Evolutionary conservation across 2,113 vertebrate genomes (phyloP).

Genomic region (Eonycteris spelaea): DNA sequence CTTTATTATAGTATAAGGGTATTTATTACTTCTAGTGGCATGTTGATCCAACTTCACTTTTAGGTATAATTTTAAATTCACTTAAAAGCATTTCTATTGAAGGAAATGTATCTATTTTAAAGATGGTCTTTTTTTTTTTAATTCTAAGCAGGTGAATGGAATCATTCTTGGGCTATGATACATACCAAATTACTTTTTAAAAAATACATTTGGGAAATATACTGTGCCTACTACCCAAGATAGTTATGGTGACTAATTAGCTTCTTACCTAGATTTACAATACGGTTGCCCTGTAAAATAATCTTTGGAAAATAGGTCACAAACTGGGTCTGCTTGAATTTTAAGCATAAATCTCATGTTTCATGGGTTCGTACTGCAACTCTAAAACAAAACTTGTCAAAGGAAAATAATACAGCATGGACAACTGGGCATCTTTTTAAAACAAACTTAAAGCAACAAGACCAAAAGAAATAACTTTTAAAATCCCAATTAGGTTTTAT

Average conservation of each 20-base stretch:
- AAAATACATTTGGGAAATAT: slow-evolving; percentile 47
- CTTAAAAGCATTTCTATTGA: not conserved
- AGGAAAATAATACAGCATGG: not conserved
- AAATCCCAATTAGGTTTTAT: no score
- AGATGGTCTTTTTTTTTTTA: not conserved
- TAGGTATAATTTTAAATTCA: slow-evolving; percentile 37
- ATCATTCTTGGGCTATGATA: not conserved
- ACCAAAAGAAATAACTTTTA: no score
- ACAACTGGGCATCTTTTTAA: not conserved
- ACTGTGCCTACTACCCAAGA: slow-evolving; percentile 21
- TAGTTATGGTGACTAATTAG: slow-evolving; percentile 54
- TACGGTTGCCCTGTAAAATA: slow-evolving; percentile 47
- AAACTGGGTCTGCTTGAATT: slow-evolving; percentile 36
- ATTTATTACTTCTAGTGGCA: not conserved
- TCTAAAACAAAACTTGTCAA: slow-evolving; percentile 24
- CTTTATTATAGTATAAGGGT: slow-evolving; percentile 7
- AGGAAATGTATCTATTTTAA: slow-evolving; percentile 19
- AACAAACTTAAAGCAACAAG: no score
- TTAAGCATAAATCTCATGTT: slow-evolving; percentile 22
- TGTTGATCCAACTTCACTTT: not conserved
- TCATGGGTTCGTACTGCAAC: not conserved
- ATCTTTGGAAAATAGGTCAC: slow-evolving; percentile 60
- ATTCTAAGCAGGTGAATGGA: not conserved
- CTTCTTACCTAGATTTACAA: slow-evolving; percentile 58
- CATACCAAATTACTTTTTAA: slow-evolving; percentile 28